Evolutionary conservation across 1,140 invertebrate species (phyloP).

Genomic region (Drosophila pseudoobscura): DNA sequence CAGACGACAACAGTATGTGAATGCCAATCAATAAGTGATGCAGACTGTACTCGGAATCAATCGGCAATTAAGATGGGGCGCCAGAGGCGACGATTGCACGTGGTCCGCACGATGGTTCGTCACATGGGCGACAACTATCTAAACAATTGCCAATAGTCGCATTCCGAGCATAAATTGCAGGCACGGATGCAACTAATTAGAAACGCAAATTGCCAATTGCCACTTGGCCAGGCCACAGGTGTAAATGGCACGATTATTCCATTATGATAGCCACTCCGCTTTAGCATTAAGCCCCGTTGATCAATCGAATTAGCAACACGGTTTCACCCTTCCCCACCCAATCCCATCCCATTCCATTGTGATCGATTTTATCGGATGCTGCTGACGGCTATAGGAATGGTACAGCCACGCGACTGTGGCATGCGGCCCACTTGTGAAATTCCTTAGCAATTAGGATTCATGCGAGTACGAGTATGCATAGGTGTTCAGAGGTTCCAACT

Average conservation of each 20-base stretch:
- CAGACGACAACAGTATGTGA: neutral
- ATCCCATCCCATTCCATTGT: conserved; percentile 44
- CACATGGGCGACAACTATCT: conserved; percentile 44
- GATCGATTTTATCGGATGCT: conserved; percentile 22
- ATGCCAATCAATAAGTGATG: neutral
- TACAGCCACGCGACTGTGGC: conserved; percentile 49
- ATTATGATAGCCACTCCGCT: conserved; percentile 24
- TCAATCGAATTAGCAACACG: conserved; percentile 67
- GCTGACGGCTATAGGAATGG: too few relatives aligned
- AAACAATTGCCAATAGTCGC: conserved; percentile 43
- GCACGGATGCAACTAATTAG: conserved; percentile 73
- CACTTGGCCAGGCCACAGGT: conserved; percentile 62
- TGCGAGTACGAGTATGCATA: neutral
- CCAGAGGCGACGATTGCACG: conserved; percentile 29
- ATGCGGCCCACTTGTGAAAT: conserved; percentile 45
- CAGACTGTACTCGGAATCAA: conserved; percentile 12
- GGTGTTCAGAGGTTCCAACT: neutral
- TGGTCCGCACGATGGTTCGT: conserved; percentile 35
- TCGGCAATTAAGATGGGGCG: conserved; percentile 34
- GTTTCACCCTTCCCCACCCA: neutral
- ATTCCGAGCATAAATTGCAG: conserved; percentile 56
- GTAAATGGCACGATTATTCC: conserved; percentile 63
- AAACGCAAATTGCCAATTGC: conserved; percentile 70
- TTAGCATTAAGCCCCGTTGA: conserved; percentile 47
- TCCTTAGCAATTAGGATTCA: conserved; percentile 22